phyloP scores from a whole-genome alignment of 2,113 vertebrate species.

The Crotophaga sulcirostris region DNA sequence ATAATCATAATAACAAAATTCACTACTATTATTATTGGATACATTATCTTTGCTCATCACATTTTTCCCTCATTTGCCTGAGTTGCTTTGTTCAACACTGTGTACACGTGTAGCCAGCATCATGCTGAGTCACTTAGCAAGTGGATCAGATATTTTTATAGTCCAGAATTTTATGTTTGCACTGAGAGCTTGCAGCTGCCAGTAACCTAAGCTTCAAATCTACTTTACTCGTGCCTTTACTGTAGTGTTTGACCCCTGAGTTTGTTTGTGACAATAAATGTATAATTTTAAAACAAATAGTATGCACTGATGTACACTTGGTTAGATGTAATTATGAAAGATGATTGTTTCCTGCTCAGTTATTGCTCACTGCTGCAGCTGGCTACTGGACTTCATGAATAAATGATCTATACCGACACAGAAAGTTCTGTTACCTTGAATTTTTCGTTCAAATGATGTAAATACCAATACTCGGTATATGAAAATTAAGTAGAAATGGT shows the following conservation, averaged over 20 bases:
- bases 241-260: neutral
- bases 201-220: neutral
- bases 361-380: conserved; percentile 16
- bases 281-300: neutral
- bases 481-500: neutral
- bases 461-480: neutral
- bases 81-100: neutral
- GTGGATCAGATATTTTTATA: neutral
- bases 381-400: conserved; percentile 34
- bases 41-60: neutral
- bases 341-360: conserved; percentile 12
- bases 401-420: neutral
- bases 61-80: neutral
- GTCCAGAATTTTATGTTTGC: neutral
- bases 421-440: neutral
- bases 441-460: neutral
- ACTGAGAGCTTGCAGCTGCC: neutral
- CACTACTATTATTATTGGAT: neutral
- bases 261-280: conserved; percentile 31
- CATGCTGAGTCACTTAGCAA: conserved; percentile 32
- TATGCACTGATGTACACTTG: neutral
- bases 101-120: neutral
- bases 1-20: neutral
- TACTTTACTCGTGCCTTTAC: neutral
- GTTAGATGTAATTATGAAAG: conserved; percentile 29